A percentile compares a stretch with the other conserved stretches of the same genome.
Conservation (phyloP, 2,113 vertebrate species). For the Melospiza georgiana region DNA sequence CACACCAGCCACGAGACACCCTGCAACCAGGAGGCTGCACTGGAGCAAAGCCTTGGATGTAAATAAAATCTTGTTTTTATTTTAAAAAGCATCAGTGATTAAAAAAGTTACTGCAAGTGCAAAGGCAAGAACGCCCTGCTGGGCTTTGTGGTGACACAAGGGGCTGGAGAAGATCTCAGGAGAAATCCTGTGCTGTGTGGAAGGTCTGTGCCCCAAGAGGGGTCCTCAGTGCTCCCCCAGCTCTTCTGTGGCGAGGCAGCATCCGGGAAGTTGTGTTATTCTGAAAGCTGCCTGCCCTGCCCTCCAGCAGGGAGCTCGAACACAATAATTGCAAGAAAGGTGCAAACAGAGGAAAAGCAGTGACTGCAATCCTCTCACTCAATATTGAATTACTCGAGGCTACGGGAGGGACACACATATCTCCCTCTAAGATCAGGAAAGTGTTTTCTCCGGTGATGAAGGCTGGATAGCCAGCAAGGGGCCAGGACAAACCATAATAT, state of each 20-base stretch:
- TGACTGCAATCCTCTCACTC: not conserved
- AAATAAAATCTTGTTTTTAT: not conserved
- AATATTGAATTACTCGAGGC: not conserved
- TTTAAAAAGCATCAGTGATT: not conserved
- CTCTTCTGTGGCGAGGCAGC: not conserved
- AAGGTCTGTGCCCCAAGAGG: not conserved
- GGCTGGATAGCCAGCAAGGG: not conserved
- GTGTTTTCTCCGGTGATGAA: not conserved
- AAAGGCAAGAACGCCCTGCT: not conserved
- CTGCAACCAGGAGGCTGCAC: not conserved
- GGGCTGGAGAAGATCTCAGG: not conserved
- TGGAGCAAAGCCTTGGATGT: not conserved
- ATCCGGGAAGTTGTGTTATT: not conserved
- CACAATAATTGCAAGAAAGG: not conserved
- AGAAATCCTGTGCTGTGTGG: not conserved
- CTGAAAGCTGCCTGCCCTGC: not conserved
- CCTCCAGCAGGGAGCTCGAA: not conserved
- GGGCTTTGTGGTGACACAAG: not conserved
- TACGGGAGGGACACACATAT: not conserved
- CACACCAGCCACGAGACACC: not conserved
- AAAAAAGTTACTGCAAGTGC: not conserved
- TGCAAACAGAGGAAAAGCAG: not conserved
- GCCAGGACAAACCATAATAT: not conserved
- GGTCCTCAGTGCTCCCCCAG: not conserved
- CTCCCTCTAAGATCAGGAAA: not conserved